Base-by-base conservation (phyloP, 2,888 invertebrate genomes). In the Watsonalla binaria region DNA sequence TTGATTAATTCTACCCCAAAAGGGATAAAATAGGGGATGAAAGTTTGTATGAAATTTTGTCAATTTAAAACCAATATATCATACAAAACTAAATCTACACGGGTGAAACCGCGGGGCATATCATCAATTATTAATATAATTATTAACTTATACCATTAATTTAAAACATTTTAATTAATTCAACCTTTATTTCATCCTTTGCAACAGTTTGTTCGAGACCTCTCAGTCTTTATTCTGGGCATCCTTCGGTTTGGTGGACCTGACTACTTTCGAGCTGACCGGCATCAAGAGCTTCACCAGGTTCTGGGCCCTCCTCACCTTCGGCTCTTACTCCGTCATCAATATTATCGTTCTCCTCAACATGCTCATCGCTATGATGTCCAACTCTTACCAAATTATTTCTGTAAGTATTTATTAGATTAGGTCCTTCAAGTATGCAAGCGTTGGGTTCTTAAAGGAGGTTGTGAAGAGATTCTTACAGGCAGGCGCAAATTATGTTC, bases 321-420 rank as follows among this genome's bases (percentile, higher is more conserved):
- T 99, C 79, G 99, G 99, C 46, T 97, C 97, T 6, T 99, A 99
- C 87, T 98, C 98, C 55, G 98, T 97, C 59, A 99, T 99, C 84
- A 98, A 98, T 81, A 96, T 99, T 62, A 98, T 99, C 68, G 99
- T 99, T 0, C 92, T 99, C 34, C 93, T 99, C 60, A 99, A 99
- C 87, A 97, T 99, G 95, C 93, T 99, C 46, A 99, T 99, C 79
- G 99, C 99, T 75, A 99, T 99, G 99, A 99, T 99, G 98, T 98
- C 98, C 57, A 99, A 98, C 84, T 99, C 98, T 0, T 99, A 99
- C 86, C 98, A 98, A 89, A 96, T 98, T 60, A 99, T 99, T 72
- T 98, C 98, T 71, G 98, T 97, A 90, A 93, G 94, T 92, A 4
- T 11, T 53, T 13, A 47, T 47, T 46, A 7, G 9, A 6, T 42